Conservation (phyloP, 2,888 invertebrate genomes). For the Eupithecia insigniata region DNA sequence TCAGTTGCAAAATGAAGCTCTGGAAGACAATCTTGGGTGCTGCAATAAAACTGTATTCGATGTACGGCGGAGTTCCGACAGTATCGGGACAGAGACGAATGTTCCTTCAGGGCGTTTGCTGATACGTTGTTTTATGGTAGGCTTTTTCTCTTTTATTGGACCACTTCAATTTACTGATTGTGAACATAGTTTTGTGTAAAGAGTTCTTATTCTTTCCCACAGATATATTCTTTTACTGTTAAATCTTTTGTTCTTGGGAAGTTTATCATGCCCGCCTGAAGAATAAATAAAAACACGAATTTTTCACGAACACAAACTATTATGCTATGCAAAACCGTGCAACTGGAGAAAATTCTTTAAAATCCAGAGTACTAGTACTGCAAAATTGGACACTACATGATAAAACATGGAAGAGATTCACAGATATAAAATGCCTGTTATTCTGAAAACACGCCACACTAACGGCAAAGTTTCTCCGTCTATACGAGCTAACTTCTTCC, state of each 20-base stretch:
- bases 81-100: conserved; percentile 42
- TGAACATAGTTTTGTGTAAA: background rate
- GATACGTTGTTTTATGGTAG: conserved; percentile 27
- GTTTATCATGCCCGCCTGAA: background rate
- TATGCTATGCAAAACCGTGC: background rate
- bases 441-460: conserved; percentile 29
- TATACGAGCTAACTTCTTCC: conserved; percentile 33
- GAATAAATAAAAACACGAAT: background rate
- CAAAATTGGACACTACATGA: background rate
- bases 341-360: background rate
- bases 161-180: background rate
- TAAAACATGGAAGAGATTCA: background rate
- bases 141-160: conserved; percentile 19
- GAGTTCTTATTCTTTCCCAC: background rate
- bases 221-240: background rate
- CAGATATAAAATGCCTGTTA: conserved; percentile 19
- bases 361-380: background rate
- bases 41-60: conserved; percentile 42
- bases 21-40: conserved; percentile 22
- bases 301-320: background rate
- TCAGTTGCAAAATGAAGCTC: conserved; percentile 17
- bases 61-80: conserved; percentile 36
- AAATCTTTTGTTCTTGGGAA: background rate
- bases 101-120: conserved; percentile 31
- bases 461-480: conserved; percentile 30